Conservation (phyloP, 2,888 invertebrate genomes). For the Drosophila kambysellisi region DNA sequence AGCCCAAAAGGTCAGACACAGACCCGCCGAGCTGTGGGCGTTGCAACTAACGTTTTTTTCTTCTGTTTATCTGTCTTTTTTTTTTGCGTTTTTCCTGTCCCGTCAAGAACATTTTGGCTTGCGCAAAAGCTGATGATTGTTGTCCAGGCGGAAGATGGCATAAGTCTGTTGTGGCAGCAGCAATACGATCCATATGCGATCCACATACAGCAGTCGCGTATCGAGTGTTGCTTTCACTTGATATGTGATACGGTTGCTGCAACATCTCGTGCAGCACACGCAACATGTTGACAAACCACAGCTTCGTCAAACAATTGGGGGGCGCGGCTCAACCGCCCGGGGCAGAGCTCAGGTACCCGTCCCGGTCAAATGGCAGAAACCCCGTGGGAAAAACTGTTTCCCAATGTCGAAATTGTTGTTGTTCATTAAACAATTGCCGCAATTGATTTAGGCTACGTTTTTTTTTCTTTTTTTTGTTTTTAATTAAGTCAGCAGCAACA, state of each 20-base stretch:
- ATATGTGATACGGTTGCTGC: conserved; percentile 40
- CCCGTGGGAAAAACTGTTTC: conserved; percentile 66
- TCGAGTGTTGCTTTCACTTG: conserved; percentile 57
- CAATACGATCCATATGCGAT: conserved; percentile 38
- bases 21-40: conserved; percentile 49
- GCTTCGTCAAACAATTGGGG: conserved; percentile 25
- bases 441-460: conserved; percentile 47
- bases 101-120: conserved; percentile 12
- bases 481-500: conserved; percentile 62
- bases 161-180: background rate
- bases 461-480: background rate
- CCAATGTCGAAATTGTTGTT: conserved; percentile 30
- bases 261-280: conserved; percentile 22
- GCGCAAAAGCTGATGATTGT: conserved; percentile 24
- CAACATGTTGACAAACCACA: conserved; percentile 30
- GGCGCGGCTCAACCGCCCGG: background rate
- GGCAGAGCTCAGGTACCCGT: background rate
- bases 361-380: conserved; percentile 68
- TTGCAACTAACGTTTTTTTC: conserved; percentile 64
- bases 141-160: conserved; percentile 37
- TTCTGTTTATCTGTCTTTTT: background rate
- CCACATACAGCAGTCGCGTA: conserved; percentile 21
- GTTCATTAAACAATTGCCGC: conserved; percentile 56
- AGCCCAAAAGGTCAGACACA: conserved; percentile 64
- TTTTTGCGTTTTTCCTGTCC: background rate